These are phyloP conservation scores for Clarias batrachus DNA, from an alignment of 2,113 vertebrate genomes.

Conservation along the genomic window DNA sequence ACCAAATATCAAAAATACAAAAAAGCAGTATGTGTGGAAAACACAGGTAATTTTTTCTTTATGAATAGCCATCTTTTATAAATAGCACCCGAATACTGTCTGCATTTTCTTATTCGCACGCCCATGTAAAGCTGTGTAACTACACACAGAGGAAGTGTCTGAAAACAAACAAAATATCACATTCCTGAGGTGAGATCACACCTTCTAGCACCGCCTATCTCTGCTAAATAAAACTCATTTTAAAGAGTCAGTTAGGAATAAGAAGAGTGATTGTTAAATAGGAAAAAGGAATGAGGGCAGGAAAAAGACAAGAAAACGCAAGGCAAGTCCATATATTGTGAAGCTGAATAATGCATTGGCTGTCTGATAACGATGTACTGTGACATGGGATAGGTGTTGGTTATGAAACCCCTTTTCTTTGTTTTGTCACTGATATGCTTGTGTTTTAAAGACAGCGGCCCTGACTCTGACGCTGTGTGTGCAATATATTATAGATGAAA, in stretches of 20 bases:
- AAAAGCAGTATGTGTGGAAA: constrained; percentile 17
- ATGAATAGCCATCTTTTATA: not conserved
- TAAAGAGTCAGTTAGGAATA: constrained; percentile 36
- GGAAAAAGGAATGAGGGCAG: constrained; percentile 1
- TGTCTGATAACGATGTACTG: constrained; percentile 36
- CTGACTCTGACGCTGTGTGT: constrained; percentile 14
- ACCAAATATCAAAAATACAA: constrained; percentile 3
- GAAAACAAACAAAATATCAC: constrained; percentile 44
- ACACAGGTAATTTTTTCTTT: constrained; percentile 12
- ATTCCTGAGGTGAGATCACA: constrained; percentile 38
- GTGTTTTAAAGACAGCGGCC: constrained; percentile 46
- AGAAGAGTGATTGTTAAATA: not conserved
- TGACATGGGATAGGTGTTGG: constrained; percentile 43
- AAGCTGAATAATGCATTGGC: constrained; percentile 47
- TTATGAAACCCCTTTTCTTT: constrained; percentile 33
- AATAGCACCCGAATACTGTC: constrained; percentile 7
- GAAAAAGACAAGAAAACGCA: constrained; percentile 42
- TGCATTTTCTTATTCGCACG: constrained; percentile 10
- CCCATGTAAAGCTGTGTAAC: constrained; percentile 32
- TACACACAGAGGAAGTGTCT: constrained; percentile 31
- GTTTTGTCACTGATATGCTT: constrained; percentile 40
- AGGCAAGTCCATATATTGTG: constrained; percentile 37
- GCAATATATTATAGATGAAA: constrained; percentile 51
- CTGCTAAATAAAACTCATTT: constrained; percentile 32
- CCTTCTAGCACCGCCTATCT: constrained; percentile 33